Conservation (phyloP, 2,888 invertebrate species). For the Sphaeridia pumilis region DNA sequence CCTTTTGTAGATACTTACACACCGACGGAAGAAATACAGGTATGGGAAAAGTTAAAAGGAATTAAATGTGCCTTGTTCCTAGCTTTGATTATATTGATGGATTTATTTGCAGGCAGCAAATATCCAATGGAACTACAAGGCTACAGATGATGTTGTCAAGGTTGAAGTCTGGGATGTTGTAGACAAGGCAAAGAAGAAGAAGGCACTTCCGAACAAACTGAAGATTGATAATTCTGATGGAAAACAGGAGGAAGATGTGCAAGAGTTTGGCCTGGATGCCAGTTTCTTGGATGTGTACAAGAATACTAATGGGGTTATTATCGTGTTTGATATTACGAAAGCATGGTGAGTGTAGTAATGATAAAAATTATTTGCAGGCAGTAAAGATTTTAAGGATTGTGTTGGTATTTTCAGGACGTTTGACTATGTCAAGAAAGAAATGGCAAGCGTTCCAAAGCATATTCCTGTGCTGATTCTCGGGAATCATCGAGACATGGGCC, state of each 20-base stretch:
- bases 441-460: slow-evolving; percentile 55
- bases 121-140: slow-evolving; percentile 94
- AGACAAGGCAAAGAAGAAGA: slow-evolving; percentile 72
- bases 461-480: slow-evolving; percentile 62
- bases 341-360: slow-evolving; percentile 56
- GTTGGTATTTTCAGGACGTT: slow-evolving; percentile 81
- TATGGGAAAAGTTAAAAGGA: too few relatives aligned
- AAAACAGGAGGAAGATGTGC: too few relatives aligned
- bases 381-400: too few relatives aligned
- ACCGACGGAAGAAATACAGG: slow-evolving; percentile 89
- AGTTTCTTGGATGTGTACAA: slow-evolving; percentile 94
- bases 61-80: too few relatives aligned
- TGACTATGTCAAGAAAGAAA: slow-evolving; percentile 81
- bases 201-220: slow-evolving; percentile 56
- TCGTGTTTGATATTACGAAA: slow-evolving; percentile 90
- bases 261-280: slow-evolving; percentile 73
- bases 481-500: slow-evolving; percentile 95
- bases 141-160: slow-evolving; percentile 90
- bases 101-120: slow-evolving; percentile 57
- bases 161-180: slow-evolving; percentile 98
- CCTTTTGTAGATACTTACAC: slow-evolving; percentile 82
- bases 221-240: slow-evolving; percentile 51
- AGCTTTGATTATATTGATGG: too few relatives aligned
- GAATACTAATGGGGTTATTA: slow-evolving; percentile 83
- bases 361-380: too few relatives aligned